Evolutionary conservation across 2,888 invertebrate genomes (phyloP).

Genomic region (Encarsia formosa): DNA sequence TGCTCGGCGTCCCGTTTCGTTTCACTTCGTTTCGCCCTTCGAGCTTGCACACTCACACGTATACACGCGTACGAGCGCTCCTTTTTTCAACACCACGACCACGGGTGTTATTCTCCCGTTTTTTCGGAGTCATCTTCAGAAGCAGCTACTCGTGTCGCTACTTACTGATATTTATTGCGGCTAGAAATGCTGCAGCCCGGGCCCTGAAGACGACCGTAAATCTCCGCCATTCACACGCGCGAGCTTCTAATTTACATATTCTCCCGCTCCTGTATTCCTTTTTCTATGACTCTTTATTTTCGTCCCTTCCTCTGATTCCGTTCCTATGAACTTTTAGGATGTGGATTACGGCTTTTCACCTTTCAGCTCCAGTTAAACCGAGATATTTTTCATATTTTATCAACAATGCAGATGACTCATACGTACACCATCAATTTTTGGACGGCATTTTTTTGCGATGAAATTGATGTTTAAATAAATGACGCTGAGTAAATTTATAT

Average conservation of each 20-base stretch:
- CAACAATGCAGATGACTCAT: no score
- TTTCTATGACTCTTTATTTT: conserved; percentile 3
- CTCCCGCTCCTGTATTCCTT: conserved; percentile 15
- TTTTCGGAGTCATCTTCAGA: conserved; percentile 19
- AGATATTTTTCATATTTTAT: no score
- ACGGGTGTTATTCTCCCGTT: no score
- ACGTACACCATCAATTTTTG: no score
- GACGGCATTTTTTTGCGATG: no score
- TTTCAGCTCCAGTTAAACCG: no score
- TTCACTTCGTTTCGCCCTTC: conserved; percentile 22
- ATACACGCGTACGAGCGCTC: conserved; percentile 5
- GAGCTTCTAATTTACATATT: conserved; percentile 52
- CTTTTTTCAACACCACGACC: conserved; percentile 13
- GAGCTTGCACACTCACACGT: conserved; percentile 5
- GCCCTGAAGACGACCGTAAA: conserved; percentile 49
- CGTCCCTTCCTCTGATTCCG: no score
- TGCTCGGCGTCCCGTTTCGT: conserved; percentile 25
- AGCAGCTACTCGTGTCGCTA: conserved; percentile 45
- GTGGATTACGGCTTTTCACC: no score
- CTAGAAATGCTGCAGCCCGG: conserved; percentile 43
- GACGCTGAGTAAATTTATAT: no score
- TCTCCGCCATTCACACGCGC: conserved; percentile 51
- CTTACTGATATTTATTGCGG: conserved; percentile 53
- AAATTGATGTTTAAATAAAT: no score
- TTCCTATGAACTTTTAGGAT: no score